Evolutionary conservation across 2,888 invertebrate genomes (phyloP), one percentile per base, ranked within the genome.

Genomic region (Conus canariensis): DNA sequence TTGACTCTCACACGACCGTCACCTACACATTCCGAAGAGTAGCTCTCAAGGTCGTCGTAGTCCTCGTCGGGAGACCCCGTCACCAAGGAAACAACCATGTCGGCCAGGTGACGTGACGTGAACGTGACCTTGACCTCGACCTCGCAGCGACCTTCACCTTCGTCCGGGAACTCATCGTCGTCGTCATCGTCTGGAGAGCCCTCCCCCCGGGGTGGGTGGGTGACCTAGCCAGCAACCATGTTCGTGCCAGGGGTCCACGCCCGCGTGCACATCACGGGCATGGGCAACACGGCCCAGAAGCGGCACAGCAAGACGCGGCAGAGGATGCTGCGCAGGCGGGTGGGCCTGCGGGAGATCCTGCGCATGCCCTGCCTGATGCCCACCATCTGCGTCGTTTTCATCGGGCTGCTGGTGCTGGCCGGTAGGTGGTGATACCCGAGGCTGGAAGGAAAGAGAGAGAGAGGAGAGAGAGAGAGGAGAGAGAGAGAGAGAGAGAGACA

Each of bases 341-440:
- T 92, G 30, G 91, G 89, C 7, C 56, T 90, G 86, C 82, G 85
- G 67, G 92, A 92, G 64, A 86, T 91, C 30, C 70, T 91, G 16
- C 85, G 90, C 22, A 92, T 92, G 92, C 92, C 92, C 7, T 92
- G 92, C 67, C 88, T 92, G 58, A 64, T 90, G 70, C 92, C 91
- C 14, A 91, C 92, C 9, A 56, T 74, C 19, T 64, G 88, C 19
- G 90, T 90, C 7, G 90, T 91, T 67, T 64, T 92, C 87, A 60
- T 92, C 56, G 92, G 92, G 0, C 85, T 91, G 6, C 59, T 92
- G 22, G 90, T 90, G 10, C 88, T 92, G 56, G 91, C 85, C 25
- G 89, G 89, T 89, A 19, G 67, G 89, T 25, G 67, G 89, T 25
- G 77, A 30, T 10, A 30, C 8, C 10, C 1, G 77, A 25, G 77